Base-by-base conservation (phyloP, 2,888 invertebrate species). In the Yponomeuta cagnagella region DNA sequence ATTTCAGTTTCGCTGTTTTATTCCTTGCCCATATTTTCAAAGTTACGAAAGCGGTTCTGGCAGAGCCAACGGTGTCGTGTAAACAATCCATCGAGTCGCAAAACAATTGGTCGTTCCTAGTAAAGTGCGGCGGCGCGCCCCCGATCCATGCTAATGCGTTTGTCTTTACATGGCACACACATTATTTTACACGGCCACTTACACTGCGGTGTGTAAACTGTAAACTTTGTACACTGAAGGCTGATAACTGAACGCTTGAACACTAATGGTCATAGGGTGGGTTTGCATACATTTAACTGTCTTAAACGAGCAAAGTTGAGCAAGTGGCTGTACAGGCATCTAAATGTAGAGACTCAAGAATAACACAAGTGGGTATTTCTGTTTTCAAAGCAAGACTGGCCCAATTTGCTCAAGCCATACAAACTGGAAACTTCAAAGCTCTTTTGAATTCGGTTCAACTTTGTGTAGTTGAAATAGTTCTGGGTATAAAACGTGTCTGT, bases 61-160 rank as follows among this genome's bases (percentile, higher is more conserved):
- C 15, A 15, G 52, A 58, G 52, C 52, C 3, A 58, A 15, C 52
- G 15, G 52, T 58, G 52, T 58, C 65, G 10, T 1, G 65, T 65
- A 65, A 65, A 65, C 65, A 65, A 65, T 65, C 33, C 65, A 65
- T 30, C 65, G 65, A 30, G 74, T 74, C 75, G 76, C 75, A 80
- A 86, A 86, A 84, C 83, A 84, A 84, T 82, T 75, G 76, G 72
- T 74, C 79, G 85, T 86, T 86, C 78, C 15, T 74, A 76, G 85
- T 83, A 86, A 80, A 78, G 77, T 74, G 72, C 0, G 52, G 52
- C 52, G 74, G 76, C 79, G 78, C 78, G 87, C 76, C 84, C 84
- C 76, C 82, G 76, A 80, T 87, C 81, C 81, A 79, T 75, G 79
- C 73, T 82, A 85, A 85, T 83, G 79, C 79, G 76, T 80, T 84